Base-by-base conservation (phyloP, 2,113 vertebrate species). In the Misgurnus anguillicaudatus region DNA sequence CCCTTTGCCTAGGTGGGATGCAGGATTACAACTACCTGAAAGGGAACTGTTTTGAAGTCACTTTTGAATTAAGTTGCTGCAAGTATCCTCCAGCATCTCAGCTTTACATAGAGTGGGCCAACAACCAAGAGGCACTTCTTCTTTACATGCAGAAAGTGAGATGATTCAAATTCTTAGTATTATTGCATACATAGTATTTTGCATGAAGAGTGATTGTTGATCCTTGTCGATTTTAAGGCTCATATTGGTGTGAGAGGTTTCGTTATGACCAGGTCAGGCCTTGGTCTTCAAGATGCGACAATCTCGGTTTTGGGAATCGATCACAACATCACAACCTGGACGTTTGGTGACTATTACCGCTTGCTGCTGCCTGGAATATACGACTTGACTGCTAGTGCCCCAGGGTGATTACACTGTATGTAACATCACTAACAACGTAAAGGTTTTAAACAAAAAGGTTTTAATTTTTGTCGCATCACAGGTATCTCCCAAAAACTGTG, bases 21-120 rank as follows among this genome's bases (percentile, higher is more conserved):
- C 96, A 99, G 89, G 95, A 98, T 90, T 98, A 94, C 89, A 98
- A 97, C 91, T 98, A 97, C 1, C 81, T 98, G 42, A 88, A 95
- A 91, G 96, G 94, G 71, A 93, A 95, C 90, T 99, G 97, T 89
- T 92, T 98, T 88, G 97, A 99, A 88, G 93, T 98, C 87, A 96
- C 96, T 0, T 85, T 99, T 85, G 96, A 98, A 86, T 90, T 99
- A 78, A 96, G 95, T 86, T 98, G 97, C 91, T 99, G 98, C 91
- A 99, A 98, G 78, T 94, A 97, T 66, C 98, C 98, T 0, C 77
- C 5, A 0, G 91, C 94, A 19, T 86, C 93, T 0, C 88, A 95
- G 79, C 94, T 99, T 79, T 87, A 75, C 3, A 87, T 90, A 21
- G 96, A 98, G 85, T 98, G 97, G 97, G 91, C 95, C 51, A 92